Evolutionary conservation across 1,140 invertebrate genomes (phyloP).

Genomic region (Drosophila tropicalis): DNA sequence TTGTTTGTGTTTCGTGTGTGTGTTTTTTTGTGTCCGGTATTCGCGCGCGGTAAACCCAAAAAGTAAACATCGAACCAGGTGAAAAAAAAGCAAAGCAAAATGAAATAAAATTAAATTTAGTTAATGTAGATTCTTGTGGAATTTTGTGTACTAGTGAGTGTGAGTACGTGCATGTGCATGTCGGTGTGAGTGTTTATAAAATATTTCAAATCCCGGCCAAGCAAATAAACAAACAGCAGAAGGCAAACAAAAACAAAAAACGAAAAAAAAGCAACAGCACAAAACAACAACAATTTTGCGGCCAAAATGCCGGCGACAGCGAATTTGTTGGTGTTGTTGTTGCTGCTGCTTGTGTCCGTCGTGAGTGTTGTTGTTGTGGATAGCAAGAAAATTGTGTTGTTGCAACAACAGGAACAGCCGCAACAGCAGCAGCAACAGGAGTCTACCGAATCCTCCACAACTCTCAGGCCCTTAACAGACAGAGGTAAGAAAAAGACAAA

Average conservation of each 20-base stretch:
- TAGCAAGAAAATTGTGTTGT: constrained; percentile 24
- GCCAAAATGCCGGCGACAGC: constrained; percentile 75
- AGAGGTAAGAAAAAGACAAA: constrained; percentile 62
- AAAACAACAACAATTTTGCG: constrained; percentile 40
- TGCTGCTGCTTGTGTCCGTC: constrained; percentile 44
- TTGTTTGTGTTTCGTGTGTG: background rate
- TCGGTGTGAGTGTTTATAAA: constrained; percentile 16
- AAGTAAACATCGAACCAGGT: background rate
- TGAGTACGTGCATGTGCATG: constrained; percentile 4
- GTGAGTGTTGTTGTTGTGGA: constrained; percentile 43
- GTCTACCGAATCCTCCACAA: constrained; percentile 29
- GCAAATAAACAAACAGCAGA: constrained; percentile 40
- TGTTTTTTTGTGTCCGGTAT: background rate
- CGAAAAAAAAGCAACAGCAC: constrained; percentile 37
- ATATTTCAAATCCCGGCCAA: constrained; percentile 7
- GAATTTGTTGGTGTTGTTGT: constrained; percentile 66
- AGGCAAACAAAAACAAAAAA: constrained; percentile 27
- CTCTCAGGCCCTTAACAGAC: constrained; percentile 53
- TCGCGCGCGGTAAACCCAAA: constrained; percentile 6
- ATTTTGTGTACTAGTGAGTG: constrained; percentile 7
- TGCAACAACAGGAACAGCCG: constrained; percentile 44
- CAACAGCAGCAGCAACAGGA: constrained; percentile 67
- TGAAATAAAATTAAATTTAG: constrained; percentile 11
- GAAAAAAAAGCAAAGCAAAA: background rate
- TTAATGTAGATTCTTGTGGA: constrained; percentile 11